Evolutionary conservation across 2,797 vertebrate species (phyloP).

Genomic region (Coracias cyanogaster): DNA sequence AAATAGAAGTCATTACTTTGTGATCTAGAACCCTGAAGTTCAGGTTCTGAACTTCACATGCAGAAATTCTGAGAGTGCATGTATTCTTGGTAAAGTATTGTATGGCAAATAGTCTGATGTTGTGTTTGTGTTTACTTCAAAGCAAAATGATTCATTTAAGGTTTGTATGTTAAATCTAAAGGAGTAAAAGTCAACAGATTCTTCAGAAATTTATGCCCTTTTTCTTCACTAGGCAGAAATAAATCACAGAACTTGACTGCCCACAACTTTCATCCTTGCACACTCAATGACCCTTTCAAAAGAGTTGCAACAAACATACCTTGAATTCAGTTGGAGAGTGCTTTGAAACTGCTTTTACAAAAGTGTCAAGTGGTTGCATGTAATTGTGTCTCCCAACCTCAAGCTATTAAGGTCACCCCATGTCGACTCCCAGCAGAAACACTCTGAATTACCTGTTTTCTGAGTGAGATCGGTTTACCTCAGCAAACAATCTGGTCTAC

Average conservation of each 20-base stretch:
- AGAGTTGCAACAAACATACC: constrained; percentile 21
- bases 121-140: neutral
- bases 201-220: neutral
- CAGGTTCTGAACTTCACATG: neutral
- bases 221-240: constrained; percentile 10
- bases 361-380: neutral
- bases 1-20: neutral
- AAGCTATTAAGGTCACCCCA: neutral
- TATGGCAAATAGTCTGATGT: neutral
- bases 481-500: neutral
- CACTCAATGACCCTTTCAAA: constrained; percentile 43
- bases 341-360: constrained; percentile 26
- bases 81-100: neutral
- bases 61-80: neutral
- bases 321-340: neutral
- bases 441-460: neutral
- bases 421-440: neutral
- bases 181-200: neutral
- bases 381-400: neutral
- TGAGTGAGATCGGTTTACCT: neutral
- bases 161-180: neutral
- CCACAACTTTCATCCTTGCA: constrained; percentile 23
- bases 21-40: neutral
- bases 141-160: neutral
- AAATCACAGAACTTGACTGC: constrained; percentile 26